Percentiles rank a stretch among this genome's conserved stretches.
These are phyloP conservation scores for Acholoe squamosa DNA, from an alignment of 2,888 invertebrate species.

Conservation along the genomic window DNA sequence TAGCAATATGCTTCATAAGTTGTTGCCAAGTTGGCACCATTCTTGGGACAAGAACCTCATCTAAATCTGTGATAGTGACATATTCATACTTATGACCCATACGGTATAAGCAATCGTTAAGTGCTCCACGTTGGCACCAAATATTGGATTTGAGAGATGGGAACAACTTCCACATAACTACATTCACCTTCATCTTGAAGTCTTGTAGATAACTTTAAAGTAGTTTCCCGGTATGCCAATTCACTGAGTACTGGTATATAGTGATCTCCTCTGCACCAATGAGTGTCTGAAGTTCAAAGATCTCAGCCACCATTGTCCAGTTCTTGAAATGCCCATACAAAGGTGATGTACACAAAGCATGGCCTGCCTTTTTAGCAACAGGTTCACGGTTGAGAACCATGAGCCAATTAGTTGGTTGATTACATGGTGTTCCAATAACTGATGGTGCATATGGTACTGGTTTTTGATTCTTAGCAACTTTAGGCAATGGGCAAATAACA, in stretches of 20 bases:
- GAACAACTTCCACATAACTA: conserved; percentile 65
- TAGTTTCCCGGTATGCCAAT: conserved; percentile 8
- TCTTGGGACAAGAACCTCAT: conserved; percentile 68
- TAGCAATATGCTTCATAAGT: conserved; percentile 62
- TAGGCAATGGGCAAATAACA: conserved; percentile 66
- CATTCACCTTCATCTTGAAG: conserved; percentile 40
- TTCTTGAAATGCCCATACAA: conserved; percentile 64
- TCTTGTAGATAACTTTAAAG: conserved; percentile 61
- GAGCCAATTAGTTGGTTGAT: conserved; percentile 54
- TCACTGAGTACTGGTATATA: conserved; percentile 65
- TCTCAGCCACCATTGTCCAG: conserved; percentile 66
- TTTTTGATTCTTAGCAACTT: background rate
- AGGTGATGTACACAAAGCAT: conserved; percentile 66
- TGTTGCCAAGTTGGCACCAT: conserved; percentile 59
- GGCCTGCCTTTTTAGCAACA: conserved; percentile 20
- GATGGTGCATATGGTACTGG: conserved; percentile 66
- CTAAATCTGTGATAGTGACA: conserved; percentile 67
- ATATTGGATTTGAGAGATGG: conserved; percentile 59
- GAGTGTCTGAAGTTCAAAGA: conserved; percentile 68
- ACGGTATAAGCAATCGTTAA: conserved; percentile 70
- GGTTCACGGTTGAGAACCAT: conserved; percentile 65
- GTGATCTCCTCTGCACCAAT: conserved; percentile 65
- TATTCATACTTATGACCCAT: conserved; percentile 64
- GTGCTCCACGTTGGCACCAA: conserved; percentile 66
- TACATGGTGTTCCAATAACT: conserved; percentile 62